These are phyloP conservation scores for Melanchra persicariae DNA, from an alignment of 2,888 invertebrate genomes.

Conservation along the genomic window DNA sequence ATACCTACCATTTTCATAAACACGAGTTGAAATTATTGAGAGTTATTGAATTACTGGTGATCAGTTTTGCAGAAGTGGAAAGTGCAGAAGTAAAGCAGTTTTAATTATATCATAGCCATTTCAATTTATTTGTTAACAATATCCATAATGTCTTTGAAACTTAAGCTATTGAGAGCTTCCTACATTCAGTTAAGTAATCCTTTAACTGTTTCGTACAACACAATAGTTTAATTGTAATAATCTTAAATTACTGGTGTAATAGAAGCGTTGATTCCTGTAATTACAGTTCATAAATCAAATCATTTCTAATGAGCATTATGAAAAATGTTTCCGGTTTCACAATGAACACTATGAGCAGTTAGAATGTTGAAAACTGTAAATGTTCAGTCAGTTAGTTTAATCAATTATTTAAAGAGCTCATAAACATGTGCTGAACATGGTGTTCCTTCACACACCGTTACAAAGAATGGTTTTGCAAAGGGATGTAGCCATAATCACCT, in stretches of 20 bases:
- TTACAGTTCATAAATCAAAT: conserved; percentile 53
- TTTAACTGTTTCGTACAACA: conserved; percentile 20
- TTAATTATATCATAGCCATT: background rate
- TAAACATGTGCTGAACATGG: conserved; percentile 19
- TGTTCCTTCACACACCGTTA: conserved; percentile 37
- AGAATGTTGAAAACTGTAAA: conserved; percentile 35
- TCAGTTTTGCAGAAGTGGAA: no score
- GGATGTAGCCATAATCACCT: conserved; percentile 24
- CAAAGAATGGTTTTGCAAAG: conserved; percentile 31
- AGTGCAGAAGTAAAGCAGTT: no score
- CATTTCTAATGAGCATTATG: conserved; percentile 44
- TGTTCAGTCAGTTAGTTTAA: conserved; percentile 7
- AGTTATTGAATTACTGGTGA: background rate
- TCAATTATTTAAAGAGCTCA: conserved; percentile 26
- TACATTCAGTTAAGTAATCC: conserved; percentile 6
- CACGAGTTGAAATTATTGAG: background rate
- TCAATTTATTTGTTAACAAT: conserved; percentile 1
- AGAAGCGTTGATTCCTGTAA: conserved; percentile 43
- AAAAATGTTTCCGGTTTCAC: conserved; percentile 51
- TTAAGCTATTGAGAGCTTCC: background rate
- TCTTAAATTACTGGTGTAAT: conserved; percentile 32
- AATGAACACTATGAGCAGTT: conserved; percentile 28
- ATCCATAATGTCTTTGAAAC: background rate
- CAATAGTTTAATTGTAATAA: conserved; percentile 29
- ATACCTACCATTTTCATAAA: conserved; percentile 21